Evolutionary conservation across 2,888 invertebrate species (phyloP), one percentile per base, ranked within the genome.

Genomic region (Harpalus rubripes): DNA sequence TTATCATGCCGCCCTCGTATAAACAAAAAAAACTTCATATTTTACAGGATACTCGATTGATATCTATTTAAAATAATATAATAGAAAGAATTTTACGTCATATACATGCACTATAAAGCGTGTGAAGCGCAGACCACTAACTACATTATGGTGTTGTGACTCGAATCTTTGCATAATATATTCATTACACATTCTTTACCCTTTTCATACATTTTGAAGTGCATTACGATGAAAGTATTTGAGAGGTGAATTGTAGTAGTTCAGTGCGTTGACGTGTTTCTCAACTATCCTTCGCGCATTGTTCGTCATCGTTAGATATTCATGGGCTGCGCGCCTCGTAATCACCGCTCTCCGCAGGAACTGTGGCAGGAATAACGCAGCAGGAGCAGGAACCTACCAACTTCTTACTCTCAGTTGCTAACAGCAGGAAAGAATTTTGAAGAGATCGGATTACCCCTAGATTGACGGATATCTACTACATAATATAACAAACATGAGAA

Each of bases 241-340:
- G 32, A 32, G 32, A 32, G 32, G 32, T 32, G 32, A 32, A 10
- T 8, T 52, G 44, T 52, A 44, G 72, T 44, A 41, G 72, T 18
- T 74, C 18, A 12, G 44, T 52, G 44, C 44, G 44, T 52, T 52
- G 44, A 52, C 72, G 41, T 72, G 39, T 22, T 78, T 78, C 58
- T n/a, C 26, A 78, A 58, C 58, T 78, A 78, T 78, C 78, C 22
- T 58, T 44, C 15, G 44, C 78, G 56, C 32, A 78, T 78, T 78
- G 78, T 78, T 58, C 78, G 58, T 78, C 78, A 78, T 78, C 78
- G 78, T 78, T 78, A 78, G 78, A 78, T 78, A 78, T 78, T 78
- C 78, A 78, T 78, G 78, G 58, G 15, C 78, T 78, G 78, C 58
- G 32, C 32, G n/a, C 18, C 32, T 12, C 56, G 78, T 78, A 78